phyloP scores from a whole-genome alignment of 2,888 invertebrate genomes.

The Taenaris catops region DNA sequence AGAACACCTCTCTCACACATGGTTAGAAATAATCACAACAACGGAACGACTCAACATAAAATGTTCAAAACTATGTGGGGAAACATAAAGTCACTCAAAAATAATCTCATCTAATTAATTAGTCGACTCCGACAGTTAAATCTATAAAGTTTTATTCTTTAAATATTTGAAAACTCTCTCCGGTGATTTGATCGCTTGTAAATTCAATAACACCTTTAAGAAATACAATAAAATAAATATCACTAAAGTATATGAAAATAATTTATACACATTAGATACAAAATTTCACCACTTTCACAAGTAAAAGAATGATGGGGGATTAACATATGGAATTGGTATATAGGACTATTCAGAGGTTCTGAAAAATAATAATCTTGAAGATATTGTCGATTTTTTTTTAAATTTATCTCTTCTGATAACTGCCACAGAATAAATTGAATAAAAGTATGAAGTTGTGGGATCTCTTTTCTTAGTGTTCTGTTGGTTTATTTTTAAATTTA shows the following conservation, averaged over 20 bases:
- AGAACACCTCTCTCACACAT: slow-evolving; percentile 80
- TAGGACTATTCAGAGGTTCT: too few relatives aligned
- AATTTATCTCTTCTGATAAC: slow-evolving; percentile 25
- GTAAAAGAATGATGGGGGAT: too few relatives aligned
- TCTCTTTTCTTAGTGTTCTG: not conserved
- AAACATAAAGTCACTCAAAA: slow-evolving; percentile 46
- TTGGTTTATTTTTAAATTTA: slow-evolving; percentile 3
- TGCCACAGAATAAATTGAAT: slow-evolving; percentile 7
- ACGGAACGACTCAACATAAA: slow-evolving; percentile 67
- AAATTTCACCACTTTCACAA: too few relatives aligned
- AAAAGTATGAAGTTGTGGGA: not conserved
- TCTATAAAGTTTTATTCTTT: slow-evolving; percentile 22
- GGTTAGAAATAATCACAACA: slow-evolving; percentile 74
- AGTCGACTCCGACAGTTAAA: slow-evolving; percentile 47
- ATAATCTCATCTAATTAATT: slow-evolving; percentile 51
- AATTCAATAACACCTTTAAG: slow-evolving; percentile 23
- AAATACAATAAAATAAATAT: slow-evolving; percentile 16
- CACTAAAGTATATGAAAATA: too few relatives aligned
- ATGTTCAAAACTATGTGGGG: slow-evolving; percentile 58
- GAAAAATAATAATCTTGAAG: slow-evolving; percentile 39
- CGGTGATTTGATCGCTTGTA: slow-evolving; percentile 38
- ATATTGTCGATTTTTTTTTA: slow-evolving; percentile 59
- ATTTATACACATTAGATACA: too few relatives aligned
- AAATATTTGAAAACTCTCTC: too few relatives aligned
- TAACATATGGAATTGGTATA: too few relatives aligned